These are phyloP conservation scores for Anguilla pacifica DNA, from an alignment of 2,797 vertebrate genomes.

Conservation along the genomic window DNA sequence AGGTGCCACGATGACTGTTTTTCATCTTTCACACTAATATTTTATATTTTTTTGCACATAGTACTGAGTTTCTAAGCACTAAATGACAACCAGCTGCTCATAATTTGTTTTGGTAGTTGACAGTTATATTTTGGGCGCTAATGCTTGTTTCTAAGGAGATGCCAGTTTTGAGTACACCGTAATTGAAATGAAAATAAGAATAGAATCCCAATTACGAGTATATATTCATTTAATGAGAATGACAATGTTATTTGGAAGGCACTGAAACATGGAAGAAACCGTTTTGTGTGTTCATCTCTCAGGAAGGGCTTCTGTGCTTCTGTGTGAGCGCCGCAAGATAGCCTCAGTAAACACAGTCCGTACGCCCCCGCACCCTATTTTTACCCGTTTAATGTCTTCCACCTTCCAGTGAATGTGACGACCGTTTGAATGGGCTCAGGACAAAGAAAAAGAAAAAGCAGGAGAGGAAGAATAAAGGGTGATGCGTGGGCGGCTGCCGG, in stretches of 20 bases:
- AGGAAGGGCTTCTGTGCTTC: neutral
- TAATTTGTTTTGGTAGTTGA: neutral
- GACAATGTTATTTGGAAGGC: neutral
- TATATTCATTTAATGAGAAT: neutral
- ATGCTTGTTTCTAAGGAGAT: neutral
- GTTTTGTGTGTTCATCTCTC: neutral
- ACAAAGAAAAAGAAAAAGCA: slow-evolving; percentile 2
- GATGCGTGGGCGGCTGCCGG: slow-evolving; percentile 24
- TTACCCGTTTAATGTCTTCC: slow-evolving; percentile 45
- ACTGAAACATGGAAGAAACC: neutral
- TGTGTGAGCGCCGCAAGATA: neutral
- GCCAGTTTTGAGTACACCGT: too few relatives aligned
- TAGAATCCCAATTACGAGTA: neutral
- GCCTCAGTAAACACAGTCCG: neutral
- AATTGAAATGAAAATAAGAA: neutral
- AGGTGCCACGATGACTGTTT: neutral
- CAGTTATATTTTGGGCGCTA: neutral
- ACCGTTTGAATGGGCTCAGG: slow-evolving; percentile 26
- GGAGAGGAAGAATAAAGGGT: slow-evolving; percentile 7
- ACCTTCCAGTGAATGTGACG: slow-evolving; percentile 61
- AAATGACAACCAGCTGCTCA: neutral
- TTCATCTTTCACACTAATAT: neutral
- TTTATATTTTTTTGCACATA: neutral
- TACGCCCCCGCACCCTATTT: neutral
- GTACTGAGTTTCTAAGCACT: neutral